Base-by-base conservation (phyloP, 2,888 invertebrate species). In the Mythimna impura region DNA sequence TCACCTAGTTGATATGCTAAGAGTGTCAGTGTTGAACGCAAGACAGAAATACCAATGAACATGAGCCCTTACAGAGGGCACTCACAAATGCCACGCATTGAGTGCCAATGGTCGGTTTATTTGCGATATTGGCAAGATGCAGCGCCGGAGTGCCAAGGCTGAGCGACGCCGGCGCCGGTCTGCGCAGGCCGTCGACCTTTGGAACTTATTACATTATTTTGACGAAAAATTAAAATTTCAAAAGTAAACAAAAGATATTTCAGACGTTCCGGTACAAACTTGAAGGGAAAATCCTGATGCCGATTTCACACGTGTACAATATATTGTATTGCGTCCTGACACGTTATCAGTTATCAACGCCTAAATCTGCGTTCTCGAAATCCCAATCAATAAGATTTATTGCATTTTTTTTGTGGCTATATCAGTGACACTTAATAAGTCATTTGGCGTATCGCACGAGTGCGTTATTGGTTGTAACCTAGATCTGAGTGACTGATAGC, bases 31-130 rank as follows among this genome's bases (percentile, higher is more conserved):
- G 86, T 82, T 85, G 86, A 81, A 85, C 78, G 78, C 88, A 90
- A 89, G 86, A 88, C 87, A 89, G 85, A 90, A 91, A 91, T 91
- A 89, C 85, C 82, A 85, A 85, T 88, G 86, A 87, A 90, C 89
- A 88, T 79, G 81, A 90, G 89, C 92, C 91, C 91, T 91, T 92
- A 91, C 90, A 87, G 89, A 92, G 91, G 91, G 92, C 91, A 90
- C 91, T 90, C 90, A 89, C 87, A 88, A 88, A 90, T 94, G 94
- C 94, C 94, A 94, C 92, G 91, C 90, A 78, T 81, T 87, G 86
- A 90, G 90, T 95, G 95, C 95, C 96, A 96, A 94, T 95, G 91
- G 88, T 86, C 90, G 90, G 94, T 94, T 95, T 96, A 96, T 96
- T 96, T 96, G 94, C 92, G 94, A 94, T 93, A 93, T 95, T 96